phyloP scores from a whole-genome alignment of 1,140 invertebrate species.

The Pseudobourletiella spinata region DNA sequence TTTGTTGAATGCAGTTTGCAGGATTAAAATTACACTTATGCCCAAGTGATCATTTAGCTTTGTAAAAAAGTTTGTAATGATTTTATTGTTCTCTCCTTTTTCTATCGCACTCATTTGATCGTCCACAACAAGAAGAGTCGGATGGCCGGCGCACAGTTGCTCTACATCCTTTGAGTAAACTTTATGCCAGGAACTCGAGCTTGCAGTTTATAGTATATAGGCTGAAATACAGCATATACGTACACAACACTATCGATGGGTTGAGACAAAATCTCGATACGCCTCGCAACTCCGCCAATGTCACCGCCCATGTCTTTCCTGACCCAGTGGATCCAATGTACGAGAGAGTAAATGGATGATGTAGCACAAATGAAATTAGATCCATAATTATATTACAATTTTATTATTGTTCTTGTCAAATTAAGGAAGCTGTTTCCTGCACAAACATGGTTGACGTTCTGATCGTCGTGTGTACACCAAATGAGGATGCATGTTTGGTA shows the following conservation, averaged over 20 bases:
- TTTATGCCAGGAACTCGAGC: background rate
- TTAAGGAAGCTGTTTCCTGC: background rate
- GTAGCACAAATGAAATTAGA: background rate
- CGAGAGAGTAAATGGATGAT: background rate
- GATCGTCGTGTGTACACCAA: no score
- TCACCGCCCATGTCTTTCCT: background rate
- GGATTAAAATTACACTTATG: background rate
- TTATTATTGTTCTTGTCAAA: background rate
- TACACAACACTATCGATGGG: background rate
- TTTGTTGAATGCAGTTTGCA: background rate
- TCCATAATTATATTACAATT: background rate
- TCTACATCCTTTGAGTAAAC: background rate
- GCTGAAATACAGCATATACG: background rate
- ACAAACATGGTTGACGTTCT: no score
- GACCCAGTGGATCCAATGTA: background rate
- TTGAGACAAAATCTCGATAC: background rate
- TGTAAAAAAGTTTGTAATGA: background rate
- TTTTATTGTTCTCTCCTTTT: background rate
- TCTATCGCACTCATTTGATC: background rate
- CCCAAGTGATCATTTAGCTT: background rate
- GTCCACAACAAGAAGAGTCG: background rate
- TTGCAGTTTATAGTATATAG: background rate
- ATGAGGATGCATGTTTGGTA: no score
- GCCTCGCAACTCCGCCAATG: background rate
- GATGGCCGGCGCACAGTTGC: background rate